These are phyloP conservation scores for Pseudopodoces humilis DNA, from an alignment of 2,113 vertebrate genomes.

Conservation along the genomic window DNA sequence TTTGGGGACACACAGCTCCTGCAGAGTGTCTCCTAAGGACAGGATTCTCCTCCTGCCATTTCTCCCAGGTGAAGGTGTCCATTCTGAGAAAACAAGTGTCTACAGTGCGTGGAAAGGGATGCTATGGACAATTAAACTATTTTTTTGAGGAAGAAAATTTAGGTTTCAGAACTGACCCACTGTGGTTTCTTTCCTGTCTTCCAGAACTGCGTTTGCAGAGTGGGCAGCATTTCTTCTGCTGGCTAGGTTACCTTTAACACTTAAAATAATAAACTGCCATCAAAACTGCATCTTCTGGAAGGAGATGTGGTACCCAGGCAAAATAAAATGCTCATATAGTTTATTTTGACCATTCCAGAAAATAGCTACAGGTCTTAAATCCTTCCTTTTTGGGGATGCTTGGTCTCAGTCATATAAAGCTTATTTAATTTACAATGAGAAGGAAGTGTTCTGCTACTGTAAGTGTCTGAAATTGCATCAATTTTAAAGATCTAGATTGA, in stretches of 20 bases:
- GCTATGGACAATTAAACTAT: background rate
- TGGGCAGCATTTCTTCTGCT: background rate
- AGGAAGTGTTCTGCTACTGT: background rate
- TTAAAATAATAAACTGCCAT: background rate
- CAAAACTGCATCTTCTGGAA: background rate
- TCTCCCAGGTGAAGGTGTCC: background rate
- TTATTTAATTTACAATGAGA: background rate
- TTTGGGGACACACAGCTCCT: background rate
- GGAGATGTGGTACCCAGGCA: background rate
- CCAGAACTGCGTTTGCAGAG: background rate
- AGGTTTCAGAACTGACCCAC: background rate
- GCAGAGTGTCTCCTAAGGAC: background rate
- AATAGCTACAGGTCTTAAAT: background rate
- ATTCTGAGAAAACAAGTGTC: background rate
- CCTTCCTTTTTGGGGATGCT: background rate
- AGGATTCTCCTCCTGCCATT: background rate
- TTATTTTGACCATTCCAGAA: background rate
- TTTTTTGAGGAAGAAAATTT: background rate
- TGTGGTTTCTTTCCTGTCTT: background rate
- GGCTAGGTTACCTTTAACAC: background rate
- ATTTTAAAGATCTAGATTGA: background rate
- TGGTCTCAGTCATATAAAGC: background rate
- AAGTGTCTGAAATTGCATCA: background rate
- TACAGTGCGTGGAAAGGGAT: background rate
- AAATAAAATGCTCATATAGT: background rate